Percentiles rank a stretch among this genome's conserved stretches.
phyloP scores from a whole-genome alignment of 2,797 vertebrate species.

The Gymnopithys bicolor region DNA sequence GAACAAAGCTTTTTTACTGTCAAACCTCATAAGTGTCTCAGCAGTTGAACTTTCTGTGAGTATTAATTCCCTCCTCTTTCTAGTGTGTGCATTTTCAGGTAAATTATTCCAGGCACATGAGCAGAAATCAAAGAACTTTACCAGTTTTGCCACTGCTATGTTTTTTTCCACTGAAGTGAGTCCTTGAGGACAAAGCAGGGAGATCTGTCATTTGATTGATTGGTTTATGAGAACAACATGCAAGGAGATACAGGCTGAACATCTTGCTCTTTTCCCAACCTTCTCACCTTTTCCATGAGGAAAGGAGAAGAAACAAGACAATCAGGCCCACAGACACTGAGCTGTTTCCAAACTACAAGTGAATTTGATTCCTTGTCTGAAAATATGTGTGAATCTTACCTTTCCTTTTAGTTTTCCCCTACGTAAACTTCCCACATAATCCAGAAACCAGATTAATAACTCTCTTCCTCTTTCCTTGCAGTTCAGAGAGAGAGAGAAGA shows the following conservation, averaged over 20 bases:
- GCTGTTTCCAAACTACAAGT: background rate
- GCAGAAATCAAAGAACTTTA: background rate
- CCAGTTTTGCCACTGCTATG: background rate
- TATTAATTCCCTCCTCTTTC: background rate
- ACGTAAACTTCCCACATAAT: background rate
- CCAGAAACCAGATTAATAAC: background rate
- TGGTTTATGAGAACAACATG: background rate
- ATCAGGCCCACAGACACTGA: background rate
- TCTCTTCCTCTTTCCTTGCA: background rate
- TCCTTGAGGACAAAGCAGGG: background rate
- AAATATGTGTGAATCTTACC: background rate
- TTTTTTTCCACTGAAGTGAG: background rate
- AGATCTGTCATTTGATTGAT: background rate
- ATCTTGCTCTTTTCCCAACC: background rate
- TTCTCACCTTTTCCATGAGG: background rate
- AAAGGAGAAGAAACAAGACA: background rate
- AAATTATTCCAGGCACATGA: background rate
- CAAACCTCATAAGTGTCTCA: background rate
- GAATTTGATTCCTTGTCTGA: background rate
- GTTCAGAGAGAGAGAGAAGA: background rate
- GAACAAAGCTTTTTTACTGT: background rate
- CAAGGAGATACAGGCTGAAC: background rate
- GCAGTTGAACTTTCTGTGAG: background rate
- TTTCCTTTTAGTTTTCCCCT: background rate
- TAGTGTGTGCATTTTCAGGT: background rate